Percentiles rank a stretch among this genome's conserved stretches.
These are phyloP conservation scores for Anas acuta DNA, from an alignment of 2,797 vertebrate species.

Conservation along the genomic window DNA sequence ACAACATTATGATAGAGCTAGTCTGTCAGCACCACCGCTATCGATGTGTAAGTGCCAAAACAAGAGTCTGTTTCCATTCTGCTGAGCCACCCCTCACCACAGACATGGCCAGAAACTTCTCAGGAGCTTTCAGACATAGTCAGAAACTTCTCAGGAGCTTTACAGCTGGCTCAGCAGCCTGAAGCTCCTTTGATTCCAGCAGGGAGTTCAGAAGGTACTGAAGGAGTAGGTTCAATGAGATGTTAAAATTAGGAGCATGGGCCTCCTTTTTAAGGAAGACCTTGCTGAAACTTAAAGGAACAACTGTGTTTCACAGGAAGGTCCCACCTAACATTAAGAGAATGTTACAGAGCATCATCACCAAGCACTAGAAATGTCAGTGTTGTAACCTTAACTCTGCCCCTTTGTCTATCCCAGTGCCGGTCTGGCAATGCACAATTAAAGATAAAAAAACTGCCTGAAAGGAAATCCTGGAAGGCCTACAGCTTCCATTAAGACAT, in stretches of 20 bases:
- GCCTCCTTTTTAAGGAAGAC: background rate
- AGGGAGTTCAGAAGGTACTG: background rate
- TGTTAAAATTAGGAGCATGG: background rate
- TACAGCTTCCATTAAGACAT: background rate
- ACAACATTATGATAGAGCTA: background rate
- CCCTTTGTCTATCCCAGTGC: background rate
- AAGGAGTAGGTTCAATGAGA: background rate
- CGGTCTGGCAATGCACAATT: background rate
- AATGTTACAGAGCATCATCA: background rate
- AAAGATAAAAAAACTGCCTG: background rate
- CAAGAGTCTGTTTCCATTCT: background rate
- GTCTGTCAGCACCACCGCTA: background rate
- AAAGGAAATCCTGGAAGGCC: background rate
- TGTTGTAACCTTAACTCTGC: background rate
- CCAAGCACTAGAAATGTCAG: background rate
- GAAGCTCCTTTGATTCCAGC: background rate
- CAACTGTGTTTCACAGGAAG: background rate
- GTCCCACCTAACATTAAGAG: background rate
- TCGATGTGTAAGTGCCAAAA: background rate
- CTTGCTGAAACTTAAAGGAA: background rate
- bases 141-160: background rate
- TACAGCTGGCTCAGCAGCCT: background rate
- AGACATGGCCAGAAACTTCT: background rate
- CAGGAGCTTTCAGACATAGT: background rate
- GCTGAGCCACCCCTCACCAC: background rate